Evolutionary conservation across 2,888 invertebrate genomes (phyloP).

Genomic region (Amitus sp.): DNA sequence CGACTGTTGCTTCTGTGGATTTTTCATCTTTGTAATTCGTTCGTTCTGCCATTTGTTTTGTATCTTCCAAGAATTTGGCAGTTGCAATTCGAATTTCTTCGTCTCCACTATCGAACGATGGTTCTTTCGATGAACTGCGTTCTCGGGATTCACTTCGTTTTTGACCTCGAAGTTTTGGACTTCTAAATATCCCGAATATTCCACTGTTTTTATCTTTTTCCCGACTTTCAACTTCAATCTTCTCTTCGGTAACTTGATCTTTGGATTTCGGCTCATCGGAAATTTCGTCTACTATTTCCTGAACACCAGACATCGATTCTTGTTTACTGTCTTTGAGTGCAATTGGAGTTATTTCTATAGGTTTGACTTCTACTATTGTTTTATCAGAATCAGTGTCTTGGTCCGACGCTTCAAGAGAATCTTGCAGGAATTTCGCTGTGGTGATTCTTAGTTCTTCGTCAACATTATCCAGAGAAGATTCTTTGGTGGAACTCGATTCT

Average conservation of each 20-base stretch:
- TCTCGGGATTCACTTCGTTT: conserved; percentile 55
- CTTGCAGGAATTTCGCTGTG: conserved; percentile 49
- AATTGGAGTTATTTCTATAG: conserved; percentile 61
- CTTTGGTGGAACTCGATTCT: conserved; percentile 52
- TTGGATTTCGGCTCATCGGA: background rate
- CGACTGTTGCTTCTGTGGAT: conserved; percentile 12
- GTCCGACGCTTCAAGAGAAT: conserved; percentile 47
- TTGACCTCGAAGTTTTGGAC: conserved; percentile 52
- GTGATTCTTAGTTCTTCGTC: conserved; percentile 52
- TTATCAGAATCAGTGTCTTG: background rate
- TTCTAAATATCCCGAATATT: conserved; percentile 57
- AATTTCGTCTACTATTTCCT: conserved; percentile 13
- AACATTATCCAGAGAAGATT: conserved; percentile 54
- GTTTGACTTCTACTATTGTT: conserved; percentile 33
- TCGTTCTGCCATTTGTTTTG: conserved; percentile 48
- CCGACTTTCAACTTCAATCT: background rate
- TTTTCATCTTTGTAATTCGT: conserved; percentile 30
- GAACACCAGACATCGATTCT: conserved; percentile 13
- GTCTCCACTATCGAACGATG: conserved; percentile 57
- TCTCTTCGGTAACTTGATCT: background rate
- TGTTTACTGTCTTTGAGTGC: conserved; percentile 37
- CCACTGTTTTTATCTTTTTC: conserved; percentile 37
- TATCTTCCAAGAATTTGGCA: conserved; percentile 53
- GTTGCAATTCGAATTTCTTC: conserved; percentile 53
- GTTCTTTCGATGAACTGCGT: conserved; percentile 52